Evolutionary conservation across 2,888 invertebrate species (phyloP).

Genomic region (Megalurothrips usitatus): DNA sequence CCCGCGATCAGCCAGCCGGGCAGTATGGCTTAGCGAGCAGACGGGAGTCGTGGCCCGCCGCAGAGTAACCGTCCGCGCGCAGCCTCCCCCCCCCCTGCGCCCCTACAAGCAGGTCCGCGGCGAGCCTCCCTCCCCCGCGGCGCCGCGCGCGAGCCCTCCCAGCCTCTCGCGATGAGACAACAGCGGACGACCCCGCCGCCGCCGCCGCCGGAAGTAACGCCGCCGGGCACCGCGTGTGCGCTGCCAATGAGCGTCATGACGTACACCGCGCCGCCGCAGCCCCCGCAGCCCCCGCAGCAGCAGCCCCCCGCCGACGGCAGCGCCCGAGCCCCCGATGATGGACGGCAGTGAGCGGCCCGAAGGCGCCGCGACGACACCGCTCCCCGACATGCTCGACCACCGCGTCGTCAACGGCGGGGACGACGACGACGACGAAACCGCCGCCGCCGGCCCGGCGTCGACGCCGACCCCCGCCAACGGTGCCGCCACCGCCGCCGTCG

Average conservation of each 20-base stretch:
- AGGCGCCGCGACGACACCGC: neutral
- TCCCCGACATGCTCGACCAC: conserved; percentile 6
- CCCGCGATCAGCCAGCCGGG: neutral
- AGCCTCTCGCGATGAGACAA: neutral
- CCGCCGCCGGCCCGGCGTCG: neutral
- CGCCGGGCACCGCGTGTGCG: neutral
- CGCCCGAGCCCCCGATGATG: neutral
- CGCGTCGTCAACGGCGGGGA: neutral
- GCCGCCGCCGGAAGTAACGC: neutral
- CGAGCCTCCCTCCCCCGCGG: neutral
- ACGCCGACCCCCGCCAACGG: neutral
- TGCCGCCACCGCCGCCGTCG: neutral
- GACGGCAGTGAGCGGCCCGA: neutral
- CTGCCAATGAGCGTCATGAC: neutral
- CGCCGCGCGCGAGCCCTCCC: neutral
- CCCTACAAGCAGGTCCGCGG: neutral
- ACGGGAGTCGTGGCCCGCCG: too few relatives aligned
- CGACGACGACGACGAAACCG: neutral
- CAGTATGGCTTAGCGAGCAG: neutral
- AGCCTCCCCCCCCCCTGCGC: neutral
- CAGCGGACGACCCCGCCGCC: neutral
- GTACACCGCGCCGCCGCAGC: neutral
- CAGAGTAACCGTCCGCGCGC: too few relatives aligned
- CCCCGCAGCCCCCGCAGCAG: neutral
- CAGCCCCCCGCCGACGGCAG: neutral